A percentile compares a stretch with the other conserved stretches of the same genome.
Evolutionary conservation across 2,888 invertebrate genomes (phyloP).

Genomic region (Meganola albula): DNA sequence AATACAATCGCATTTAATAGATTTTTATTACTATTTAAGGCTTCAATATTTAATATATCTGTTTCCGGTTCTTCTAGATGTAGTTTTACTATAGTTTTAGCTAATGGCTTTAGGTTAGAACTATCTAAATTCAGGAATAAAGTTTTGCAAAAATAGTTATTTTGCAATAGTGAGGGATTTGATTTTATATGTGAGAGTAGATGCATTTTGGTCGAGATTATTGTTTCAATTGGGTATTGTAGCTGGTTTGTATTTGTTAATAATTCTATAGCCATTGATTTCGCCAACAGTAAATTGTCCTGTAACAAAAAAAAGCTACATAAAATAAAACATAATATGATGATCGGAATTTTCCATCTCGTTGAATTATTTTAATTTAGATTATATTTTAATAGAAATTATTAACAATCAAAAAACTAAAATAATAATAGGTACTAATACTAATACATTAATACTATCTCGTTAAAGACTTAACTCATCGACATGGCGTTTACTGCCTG

Average conservation of each 20-base stretch:
- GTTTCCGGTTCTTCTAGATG: slow-evolving; percentile 27
- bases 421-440: too few relatives aligned
- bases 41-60: slow-evolving; percentile 39
- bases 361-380: too few relatives aligned
- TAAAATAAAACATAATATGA: too few relatives aligned
- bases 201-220: slow-evolving; percentile 41
- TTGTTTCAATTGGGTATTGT: slow-evolving; percentile 17
- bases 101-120: slow-evolving; percentile 42
- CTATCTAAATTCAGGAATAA: slow-evolving; percentile 49
- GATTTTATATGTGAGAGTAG: slow-evolving; percentile 46
- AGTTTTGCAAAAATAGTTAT: slow-evolving; percentile 40
- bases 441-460: not conserved
- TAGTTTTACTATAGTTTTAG: slow-evolving; percentile 51
- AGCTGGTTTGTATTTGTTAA: slow-evolving; percentile 27
- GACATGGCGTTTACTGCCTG: too few relatives aligned
- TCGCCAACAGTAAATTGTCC: slow-evolving; percentile 53
- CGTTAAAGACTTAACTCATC: too few relatives aligned
- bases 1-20: slow-evolving; percentile 47
- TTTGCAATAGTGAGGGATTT: slow-evolving; percentile 35
- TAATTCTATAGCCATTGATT: slow-evolving; percentile 47
- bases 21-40: slow-evolving; percentile 41
- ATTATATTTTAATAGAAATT: too few relatives aligned
- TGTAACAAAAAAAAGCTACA: slow-evolving; percentile 43
- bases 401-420: too few relatives aligned
- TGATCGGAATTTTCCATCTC: too few relatives aligned